A percentile compares a stretch with the other conserved stretches of the same genome.
Conservation (phyloP, 92 coral and sea anemone species). For the Palythoa grandis region DNA sequence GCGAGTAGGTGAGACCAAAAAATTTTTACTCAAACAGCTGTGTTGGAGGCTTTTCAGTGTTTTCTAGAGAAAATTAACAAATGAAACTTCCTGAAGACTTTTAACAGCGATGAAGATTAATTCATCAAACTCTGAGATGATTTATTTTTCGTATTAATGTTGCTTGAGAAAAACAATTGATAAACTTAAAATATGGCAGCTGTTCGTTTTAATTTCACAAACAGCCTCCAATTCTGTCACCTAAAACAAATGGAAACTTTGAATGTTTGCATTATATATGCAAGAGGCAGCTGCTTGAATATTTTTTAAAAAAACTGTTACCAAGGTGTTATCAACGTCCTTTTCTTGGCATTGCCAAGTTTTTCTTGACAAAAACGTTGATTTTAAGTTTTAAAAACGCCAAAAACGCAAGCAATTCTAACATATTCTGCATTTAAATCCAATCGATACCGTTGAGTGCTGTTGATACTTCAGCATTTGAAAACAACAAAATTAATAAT, state of each 20-base stretch:
- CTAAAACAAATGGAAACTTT: neutral
- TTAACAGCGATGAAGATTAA: too few species aligned
- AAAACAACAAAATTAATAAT: neutral
- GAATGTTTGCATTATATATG: neutral
- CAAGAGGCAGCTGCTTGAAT: neutral
- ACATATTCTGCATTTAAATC: too few species aligned
- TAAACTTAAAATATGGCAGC: neutral
- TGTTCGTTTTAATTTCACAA: neutral
- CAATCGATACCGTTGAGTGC: neutral
- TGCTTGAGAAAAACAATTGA: neutral
- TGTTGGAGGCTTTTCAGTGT: too few species aligned
- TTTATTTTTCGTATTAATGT: neutral
- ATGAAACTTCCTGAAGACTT: too few species aligned
- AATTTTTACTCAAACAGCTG: too few species aligned
- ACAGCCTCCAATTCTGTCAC: neutral
- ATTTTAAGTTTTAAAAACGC: neutral
- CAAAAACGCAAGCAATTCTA: too few species aligned
- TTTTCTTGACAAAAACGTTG: neutral
- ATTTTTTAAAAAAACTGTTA: neutral
- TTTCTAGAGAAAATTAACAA: too few species aligned
- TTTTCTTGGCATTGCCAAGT: neutral
- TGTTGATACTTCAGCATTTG: neutral
- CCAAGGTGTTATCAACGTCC: neutral
- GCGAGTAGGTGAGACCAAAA: too few species aligned
- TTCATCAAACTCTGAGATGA: too few species aligned